Percentiles rank a stretch among this genome's conserved stretches.
Evolutionary conservation across 2,797 vertebrate genomes (phyloP).

Genomic region (Acanthurus leucopareius): DNA sequence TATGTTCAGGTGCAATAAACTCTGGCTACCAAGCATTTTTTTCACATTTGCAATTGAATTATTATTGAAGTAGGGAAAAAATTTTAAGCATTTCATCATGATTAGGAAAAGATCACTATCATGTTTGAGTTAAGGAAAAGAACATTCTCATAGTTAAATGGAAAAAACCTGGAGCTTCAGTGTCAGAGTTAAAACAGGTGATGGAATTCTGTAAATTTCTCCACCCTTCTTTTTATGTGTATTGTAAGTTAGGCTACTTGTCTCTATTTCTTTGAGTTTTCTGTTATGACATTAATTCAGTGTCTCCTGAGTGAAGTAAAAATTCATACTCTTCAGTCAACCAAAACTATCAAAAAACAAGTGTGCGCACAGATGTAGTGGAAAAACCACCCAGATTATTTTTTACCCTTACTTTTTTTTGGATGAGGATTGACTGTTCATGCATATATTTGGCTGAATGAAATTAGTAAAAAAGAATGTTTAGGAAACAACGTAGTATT

Average conservation of each 20-base stretch:
- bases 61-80: not conserved
- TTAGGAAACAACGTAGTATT: too few species aligned
- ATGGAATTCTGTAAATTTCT: not conserved
- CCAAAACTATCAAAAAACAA: too few species aligned
- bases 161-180: not conserved
- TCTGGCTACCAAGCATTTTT: fast-evolving
- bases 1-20: not conserved
- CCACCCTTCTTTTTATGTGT: not conserved
- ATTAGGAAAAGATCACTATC: not conserved
- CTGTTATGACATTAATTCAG: too few species aligned
- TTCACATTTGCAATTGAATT: not conserved
- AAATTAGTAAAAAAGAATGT: too few species aligned
- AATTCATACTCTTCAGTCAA: too few species aligned
- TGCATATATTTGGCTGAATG: too few species aligned
- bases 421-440: too few species aligned
- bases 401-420: too few species aligned
- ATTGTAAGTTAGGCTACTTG: not conserved
- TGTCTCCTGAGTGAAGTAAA: too few species aligned
- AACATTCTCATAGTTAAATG: not conserved
- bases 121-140: not conserved
- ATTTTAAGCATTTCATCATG: not conserved
- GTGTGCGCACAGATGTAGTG: too few species aligned
- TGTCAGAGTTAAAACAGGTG: not conserved
- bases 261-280: too few species aligned
- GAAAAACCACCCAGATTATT: too few species aligned